A percentile compares a stretch with the other conserved stretches of the same genome.
These are phyloP conservation scores for Caenorhabditis doughertyi DNA, from an alignment of 2,888 invertebrate species.

Conservation along the genomic window DNA sequence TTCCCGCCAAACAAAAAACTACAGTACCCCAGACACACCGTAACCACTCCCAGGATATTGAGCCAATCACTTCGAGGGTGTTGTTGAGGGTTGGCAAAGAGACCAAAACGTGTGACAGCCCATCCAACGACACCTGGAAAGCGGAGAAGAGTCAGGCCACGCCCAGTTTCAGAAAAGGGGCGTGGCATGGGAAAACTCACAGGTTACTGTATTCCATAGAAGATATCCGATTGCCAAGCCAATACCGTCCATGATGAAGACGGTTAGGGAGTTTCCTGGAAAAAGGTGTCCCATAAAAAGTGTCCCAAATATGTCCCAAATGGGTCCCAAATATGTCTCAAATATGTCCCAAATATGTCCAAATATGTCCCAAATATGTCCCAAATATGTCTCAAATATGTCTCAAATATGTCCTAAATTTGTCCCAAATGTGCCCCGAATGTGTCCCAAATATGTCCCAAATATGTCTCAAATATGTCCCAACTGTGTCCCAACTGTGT, in stretches of 20 bases:
- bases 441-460: background rate
- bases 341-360: background rate
- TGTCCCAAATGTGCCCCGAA: background rate
- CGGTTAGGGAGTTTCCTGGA: constrained; percentile 65
- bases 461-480: no score
- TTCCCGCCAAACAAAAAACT: constrained; percentile 15
- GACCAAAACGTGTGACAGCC: constrained; percentile 72
- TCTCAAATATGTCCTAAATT: background rate
- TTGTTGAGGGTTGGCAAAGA: constrained; percentile 69
- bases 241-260: constrained; percentile 72
- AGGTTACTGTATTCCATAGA: constrained; percentile 71
- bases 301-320: background rate
- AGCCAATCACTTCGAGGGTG: constrained; percentile 63
- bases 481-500: no score
- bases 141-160: background rate
- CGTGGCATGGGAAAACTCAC: constrained; percentile 24
- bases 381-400: no score
- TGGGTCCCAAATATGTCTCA: background rate
- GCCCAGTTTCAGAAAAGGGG: no score
- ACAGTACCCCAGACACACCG: constrained; percentile 70
- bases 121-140: constrained; percentile 66
- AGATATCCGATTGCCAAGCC: constrained; percentile 72
- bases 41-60: constrained; percentile 71
- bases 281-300: background rate
- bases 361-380: no score